phyloP scores from a whole-genome alignment of 2,888 invertebrate species.

The Tromatobia lineatoria region DNA sequence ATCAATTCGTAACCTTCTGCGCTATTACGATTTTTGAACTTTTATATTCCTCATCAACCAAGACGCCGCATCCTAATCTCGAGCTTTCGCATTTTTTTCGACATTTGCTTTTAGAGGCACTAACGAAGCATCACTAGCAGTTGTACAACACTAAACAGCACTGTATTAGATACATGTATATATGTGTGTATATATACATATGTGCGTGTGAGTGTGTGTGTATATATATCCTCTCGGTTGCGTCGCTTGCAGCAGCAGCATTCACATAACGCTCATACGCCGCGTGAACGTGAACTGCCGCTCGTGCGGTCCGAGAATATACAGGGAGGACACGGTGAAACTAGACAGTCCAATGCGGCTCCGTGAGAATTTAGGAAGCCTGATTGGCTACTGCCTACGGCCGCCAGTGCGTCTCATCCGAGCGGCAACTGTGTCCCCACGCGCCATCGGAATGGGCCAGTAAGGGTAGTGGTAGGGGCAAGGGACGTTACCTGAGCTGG shows the following conservation, averaged over 20 bases:
- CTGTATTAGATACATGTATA: not conserved
- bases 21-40: too few species aligned
- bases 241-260: slow-evolving; percentile 16
- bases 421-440: too few species aligned
- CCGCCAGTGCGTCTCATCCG: too few species aligned
- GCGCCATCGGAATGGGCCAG: too few species aligned
- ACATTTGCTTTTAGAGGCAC: not conserved
- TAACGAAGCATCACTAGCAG: not conserved
- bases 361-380: too few species aligned
- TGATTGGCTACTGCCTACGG: too few species aligned
- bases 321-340: too few species aligned
- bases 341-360: too few species aligned
- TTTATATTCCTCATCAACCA: slow-evolving; percentile 38
- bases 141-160: not conserved
- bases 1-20: too few species aligned
- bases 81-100: slow-evolving; percentile 59
- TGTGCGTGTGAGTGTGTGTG: not conserved
- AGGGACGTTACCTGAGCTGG: too few species aligned
- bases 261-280: slow-evolving; percentile 58
- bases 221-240: slow-evolving; percentile 6
- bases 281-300: slow-evolving; percentile 68
- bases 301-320: slow-evolving; percentile 65
- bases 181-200: not conserved
- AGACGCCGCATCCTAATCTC: slow-evolving; percentile 56
- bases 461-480: too few species aligned